Base-by-base conservation (phyloP, 2,797 vertebrate species). In the Lycodopsis pacificus region DNA sequence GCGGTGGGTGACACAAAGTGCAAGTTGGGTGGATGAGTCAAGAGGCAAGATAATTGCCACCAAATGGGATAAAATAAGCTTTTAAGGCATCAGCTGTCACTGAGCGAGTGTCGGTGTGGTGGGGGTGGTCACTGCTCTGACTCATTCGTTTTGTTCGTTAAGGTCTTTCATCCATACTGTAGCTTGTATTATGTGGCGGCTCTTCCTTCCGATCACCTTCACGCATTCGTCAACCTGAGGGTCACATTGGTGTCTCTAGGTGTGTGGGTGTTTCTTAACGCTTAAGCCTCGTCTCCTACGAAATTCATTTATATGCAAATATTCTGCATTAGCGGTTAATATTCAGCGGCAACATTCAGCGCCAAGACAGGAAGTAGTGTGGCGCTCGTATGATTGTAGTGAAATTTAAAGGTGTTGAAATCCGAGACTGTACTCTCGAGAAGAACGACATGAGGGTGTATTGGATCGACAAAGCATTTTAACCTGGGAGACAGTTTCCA, bases 41-140 rank as follows among this genome's bases (percentile, higher is more conserved):
- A 88, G 69, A 84, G 36, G 66, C 32, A 73, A 88, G 14, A 68
- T 89, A 86, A 91, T 76, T 87, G 80, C 53, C 63, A 72, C 83
- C 77, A 87, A 81, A 87, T 58, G 27, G 68, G 73, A 83, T 84
- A 77, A 89, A 91, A 86, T 66, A 76, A 66, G 84, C 65, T 85
- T 87, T 85, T 66, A 82, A 89, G 46, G 48, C 65, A 76, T 82
- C 79, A 79, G 73, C 74, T 90, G 81, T 87, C 73, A 76, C 49
- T 1, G 61, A 83, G 19, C 42, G 42, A 20, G 72, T 67, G 76
- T 70, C 58, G 58, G 34, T 68, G 46, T 17, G 73, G 38, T 53
- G 72, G 76, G 58, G 68, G 82, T 38, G 81, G 81, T 74, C 89
- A 70, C 71, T 87, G 13, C 25, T 87, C 44, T 92, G 88, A 89